Conservation (phyloP, 1,140 invertebrate species). For the Ylistrum balloti region DNA sequence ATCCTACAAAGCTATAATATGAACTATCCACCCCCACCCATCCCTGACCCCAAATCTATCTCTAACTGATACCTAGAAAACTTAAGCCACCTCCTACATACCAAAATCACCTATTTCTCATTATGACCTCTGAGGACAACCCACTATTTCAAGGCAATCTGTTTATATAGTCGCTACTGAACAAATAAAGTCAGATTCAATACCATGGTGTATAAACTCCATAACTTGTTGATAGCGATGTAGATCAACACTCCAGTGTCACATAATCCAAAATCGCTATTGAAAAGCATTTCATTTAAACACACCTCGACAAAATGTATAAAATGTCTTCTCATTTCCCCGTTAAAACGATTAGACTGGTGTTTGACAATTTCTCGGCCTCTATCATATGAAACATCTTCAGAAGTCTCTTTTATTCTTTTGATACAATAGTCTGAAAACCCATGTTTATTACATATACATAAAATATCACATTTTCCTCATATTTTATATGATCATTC, state of each 20-base stretch:
- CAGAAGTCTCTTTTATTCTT: neutral
- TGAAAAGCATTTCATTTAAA: neutral
- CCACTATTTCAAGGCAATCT: constrained; percentile 19
- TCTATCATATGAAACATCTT: constrained; percentile 27
- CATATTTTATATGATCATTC: constrained; percentile 19
- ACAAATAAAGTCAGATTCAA: constrained; percentile 39
- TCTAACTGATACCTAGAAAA: neutral
- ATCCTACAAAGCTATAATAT: too few relatives aligned
- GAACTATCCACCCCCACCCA: too few relatives aligned
- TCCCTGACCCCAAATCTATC: neutral
- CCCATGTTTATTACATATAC: neutral
- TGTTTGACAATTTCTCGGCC: neutral
- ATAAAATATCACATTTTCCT: neutral
- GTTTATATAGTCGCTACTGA: constrained; percentile 27
- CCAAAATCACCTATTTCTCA: neutral
- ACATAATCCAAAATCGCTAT: constrained; percentile 18
- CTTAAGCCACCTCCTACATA: neutral
- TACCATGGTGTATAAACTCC: neutral
- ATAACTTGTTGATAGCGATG: neutral
- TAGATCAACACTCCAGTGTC: neutral
- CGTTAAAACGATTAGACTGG: neutral
- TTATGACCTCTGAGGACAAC: neutral
- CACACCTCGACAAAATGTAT: neutral
- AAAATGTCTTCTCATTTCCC: neutral
- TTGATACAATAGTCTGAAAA: neutral